These are phyloP conservation scores for Teinopalpus imperialis DNA, from an alignment of 2,888 invertebrate genomes.

Conservation along the genomic window DNA sequence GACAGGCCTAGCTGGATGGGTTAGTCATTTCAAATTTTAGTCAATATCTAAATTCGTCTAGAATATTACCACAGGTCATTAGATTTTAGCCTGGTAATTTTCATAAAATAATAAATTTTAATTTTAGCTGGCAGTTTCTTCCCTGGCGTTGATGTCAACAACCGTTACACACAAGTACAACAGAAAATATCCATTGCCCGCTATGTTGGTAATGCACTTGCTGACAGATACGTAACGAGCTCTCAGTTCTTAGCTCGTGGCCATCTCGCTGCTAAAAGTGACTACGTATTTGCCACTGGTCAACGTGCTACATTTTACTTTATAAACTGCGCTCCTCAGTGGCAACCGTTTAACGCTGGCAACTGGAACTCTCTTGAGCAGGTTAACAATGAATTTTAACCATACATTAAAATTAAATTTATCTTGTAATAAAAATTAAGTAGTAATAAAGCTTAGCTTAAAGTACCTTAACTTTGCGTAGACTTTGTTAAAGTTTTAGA, in stretches of 20 bases:
- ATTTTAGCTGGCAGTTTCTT: conserved; percentile 72
- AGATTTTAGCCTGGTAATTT: not conserved
- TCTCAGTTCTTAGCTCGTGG: conserved; percentile 79
- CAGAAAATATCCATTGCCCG: conserved; percentile 53
- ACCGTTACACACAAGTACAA: conserved; percentile 58
- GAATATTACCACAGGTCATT: too few species aligned
- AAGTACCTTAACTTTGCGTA: too few species aligned
- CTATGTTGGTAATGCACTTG: conserved; percentile 52
- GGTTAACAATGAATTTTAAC: conserved; percentile 35
- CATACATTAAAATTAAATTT: too few species aligned
- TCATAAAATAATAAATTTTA: not conserved
- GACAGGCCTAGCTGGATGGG: conserved; percentile 32
- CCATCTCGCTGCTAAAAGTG: conserved; percentile 83
- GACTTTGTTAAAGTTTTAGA: too few species aligned
- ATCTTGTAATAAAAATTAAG: too few species aligned
- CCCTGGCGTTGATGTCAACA: conserved; percentile 61
- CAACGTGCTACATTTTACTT: conserved; percentile 84
- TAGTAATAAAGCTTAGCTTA: too few species aligned
- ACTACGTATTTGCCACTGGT: conserved; percentile 82
- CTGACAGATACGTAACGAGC: conserved; percentile 69
- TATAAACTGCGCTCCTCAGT: conserved; percentile 85
- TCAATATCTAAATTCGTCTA: too few species aligned
- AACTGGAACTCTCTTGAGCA: conserved; percentile 82
- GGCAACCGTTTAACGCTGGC: conserved; percentile 84
- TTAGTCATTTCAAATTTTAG: not conserved